Evolutionary conservation across 2,888 invertebrate species (phyloP).

Genomic region (Nemotelus nigrinus): DNA sequence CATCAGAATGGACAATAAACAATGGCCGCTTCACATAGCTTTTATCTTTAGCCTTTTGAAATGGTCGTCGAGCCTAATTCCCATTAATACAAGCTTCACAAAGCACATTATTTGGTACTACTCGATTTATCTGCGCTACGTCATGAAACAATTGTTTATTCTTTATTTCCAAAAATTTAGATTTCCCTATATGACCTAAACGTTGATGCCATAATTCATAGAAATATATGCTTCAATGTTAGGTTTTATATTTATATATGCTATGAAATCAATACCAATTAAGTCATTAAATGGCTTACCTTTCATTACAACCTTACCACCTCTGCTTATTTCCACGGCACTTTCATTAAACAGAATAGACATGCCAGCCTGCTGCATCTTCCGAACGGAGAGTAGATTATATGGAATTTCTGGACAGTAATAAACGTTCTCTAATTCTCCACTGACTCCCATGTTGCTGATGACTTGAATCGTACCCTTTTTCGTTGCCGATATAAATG

Average conservation of each 20-base stretch:
- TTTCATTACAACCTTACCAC: neutral
- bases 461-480: conserved; percentile 55
- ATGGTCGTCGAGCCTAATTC: conserved; percentile 59
- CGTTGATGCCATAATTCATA: conserved; percentile 50
- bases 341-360: conserved; percentile 55
- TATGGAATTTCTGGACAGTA: conserved; percentile 57
- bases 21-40: conserved; percentile 56
- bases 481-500: conserved; percentile 56
- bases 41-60: conserved; percentile 55
- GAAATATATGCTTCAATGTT: conserved; percentile 51
- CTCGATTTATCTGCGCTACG: neutral
- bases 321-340: conserved; percentile 50
- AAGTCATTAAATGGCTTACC: neutral
- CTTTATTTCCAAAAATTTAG: conserved; percentile 25
- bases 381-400: conserved; percentile 56
- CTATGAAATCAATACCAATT: neutral
- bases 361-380: conserved; percentile 55
- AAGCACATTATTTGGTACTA: conserved; percentile 45
- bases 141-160: conserved; percentile 15
- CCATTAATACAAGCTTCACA: conserved; percentile 60
- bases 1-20: conserved; percentile 58
- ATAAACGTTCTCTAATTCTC: conserved; percentile 52
- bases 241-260: neutral
- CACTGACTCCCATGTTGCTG: conserved; percentile 53
- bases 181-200: conserved; percentile 34